Evolutionary conservation across 2,888 invertebrate genomes (phyloP), one percentile per base, ranked within the genome.

Genomic region (Neocrepidodera transversa): DNA sequence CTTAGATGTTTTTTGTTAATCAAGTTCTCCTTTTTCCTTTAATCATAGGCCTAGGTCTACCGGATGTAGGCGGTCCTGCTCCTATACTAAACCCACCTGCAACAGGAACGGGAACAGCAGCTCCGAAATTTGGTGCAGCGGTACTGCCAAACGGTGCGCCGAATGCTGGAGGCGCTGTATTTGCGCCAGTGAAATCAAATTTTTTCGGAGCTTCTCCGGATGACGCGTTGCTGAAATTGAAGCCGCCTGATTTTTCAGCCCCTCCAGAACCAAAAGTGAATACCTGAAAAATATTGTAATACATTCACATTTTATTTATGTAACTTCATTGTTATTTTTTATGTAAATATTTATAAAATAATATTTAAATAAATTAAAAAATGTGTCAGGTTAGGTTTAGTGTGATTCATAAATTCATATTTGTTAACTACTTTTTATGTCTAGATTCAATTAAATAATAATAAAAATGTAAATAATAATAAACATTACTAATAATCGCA

Each of bases 61-160:
- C 75, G n/a, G 78, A 76, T 71, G 79, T 5, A 75, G 79, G 57
- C 6, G 71, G 58, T 10, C 82, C 81, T 1, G 79, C 76, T 8
- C 83, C 83, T 59, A 83, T 83, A 67, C 77, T 83, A 64, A 83
- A 83, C 79, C 81, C 82, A 45, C 77, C 72, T 1, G 56, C 36
- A 8, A 18, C 30, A 7, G 28, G 20, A 8, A 38, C 10, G 7
- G 20, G 20, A 5, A 49, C 43, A 1, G 40, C 26, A 42, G 65
- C 55, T 8, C 64, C 64, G 35, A 64, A 63, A 35, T 56, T 58
- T 18, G 58, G 58, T 3, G 50, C 38, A 1, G 59, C 47, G 28
- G 51, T 30, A 43, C 40, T 47, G 5, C 56, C 61, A 13, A 61
- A 61, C 4, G 61, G n/a, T 0, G 62, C 18, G 40, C 63, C 63